phyloP scores from a whole-genome alignment of 2,113 vertebrate species.

The Epinephelus cyanopodus region DNA sequence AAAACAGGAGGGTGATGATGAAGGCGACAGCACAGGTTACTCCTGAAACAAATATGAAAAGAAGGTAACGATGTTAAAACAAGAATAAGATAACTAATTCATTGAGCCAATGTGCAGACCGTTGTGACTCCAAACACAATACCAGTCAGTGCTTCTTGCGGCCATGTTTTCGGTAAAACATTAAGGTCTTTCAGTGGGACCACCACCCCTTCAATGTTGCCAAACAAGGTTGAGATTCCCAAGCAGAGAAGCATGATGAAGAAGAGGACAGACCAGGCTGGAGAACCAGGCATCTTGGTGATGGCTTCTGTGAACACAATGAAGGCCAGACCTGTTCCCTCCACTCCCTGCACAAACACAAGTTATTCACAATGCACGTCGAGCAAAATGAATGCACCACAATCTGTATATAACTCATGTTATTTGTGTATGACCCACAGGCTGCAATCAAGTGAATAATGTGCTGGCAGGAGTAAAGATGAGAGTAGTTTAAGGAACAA shows the following conservation, averaged over 20 bases:
- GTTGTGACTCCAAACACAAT: neutral
- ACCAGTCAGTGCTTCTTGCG: constrained; percentile 92
- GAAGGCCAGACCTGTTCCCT: constrained; percentile 94
- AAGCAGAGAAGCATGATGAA: constrained; percentile 95
- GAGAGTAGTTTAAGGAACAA: no score
- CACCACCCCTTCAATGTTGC: constrained; percentile 91
- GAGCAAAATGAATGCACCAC: no score
- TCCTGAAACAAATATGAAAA: constrained; percentile 81
- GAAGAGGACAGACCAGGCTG: constrained; percentile 93
- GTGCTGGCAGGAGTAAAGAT: no score
- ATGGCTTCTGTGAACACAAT: constrained; percentile 97
- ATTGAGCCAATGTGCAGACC: neutral
- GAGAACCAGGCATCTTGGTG: constrained; percentile 92
- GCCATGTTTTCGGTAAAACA: constrained; percentile 84
- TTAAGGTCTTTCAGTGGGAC: constrained; percentile 90
- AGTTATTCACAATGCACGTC: neutral
- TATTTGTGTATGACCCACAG: no score
- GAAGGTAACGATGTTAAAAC: neutral
- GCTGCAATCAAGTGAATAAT: no score
- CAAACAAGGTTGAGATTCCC: constrained; percentile 94
- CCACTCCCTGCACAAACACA: constrained; percentile 86
- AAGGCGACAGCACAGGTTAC: constrained; percentile 85
- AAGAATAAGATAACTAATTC: neutral
- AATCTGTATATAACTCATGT: no score
- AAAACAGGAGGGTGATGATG: constrained; percentile 89